Evolutionary conservation across 2,797 vertebrate species (phyloP).

Genomic region (Siniperca undulata): DNA sequence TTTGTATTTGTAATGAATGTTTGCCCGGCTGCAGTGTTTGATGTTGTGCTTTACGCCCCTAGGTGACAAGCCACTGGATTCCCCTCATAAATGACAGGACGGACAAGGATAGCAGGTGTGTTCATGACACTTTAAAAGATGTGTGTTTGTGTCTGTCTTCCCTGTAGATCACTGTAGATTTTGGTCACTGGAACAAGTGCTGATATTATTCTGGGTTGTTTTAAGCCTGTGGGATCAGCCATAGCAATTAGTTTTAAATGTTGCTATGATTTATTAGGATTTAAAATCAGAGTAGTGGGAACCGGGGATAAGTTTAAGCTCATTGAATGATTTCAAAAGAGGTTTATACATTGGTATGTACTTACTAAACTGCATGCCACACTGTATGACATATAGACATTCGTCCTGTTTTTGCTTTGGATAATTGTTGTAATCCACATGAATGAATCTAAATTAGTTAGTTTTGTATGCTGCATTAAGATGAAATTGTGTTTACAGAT

Average conservation of each 20-base stretch:
- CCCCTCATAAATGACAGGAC: constrained; percentile 98
- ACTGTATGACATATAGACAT: too few species aligned
- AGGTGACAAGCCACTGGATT: constrained; percentile 99
- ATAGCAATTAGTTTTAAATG: neutral
- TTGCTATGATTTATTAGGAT: neutral
- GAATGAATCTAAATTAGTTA: neutral
- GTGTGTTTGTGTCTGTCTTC: constrained; percentile 20
- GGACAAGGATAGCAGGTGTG: constrained; percentile 98
- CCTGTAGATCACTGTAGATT: neutral
- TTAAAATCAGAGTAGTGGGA: neutral
- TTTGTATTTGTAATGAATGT: neutral
- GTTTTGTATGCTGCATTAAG: neutral
- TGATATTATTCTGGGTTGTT: neutral
- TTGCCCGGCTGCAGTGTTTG: constrained; percentile 15
- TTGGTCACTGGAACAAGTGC: neutral
- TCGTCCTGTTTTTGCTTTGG: neutral
- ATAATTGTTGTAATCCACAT: neutral
- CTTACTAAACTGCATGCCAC: neutral
- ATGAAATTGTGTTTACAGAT: neutral
- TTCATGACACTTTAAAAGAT: constrained; percentile 8
- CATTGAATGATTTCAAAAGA: neutral
- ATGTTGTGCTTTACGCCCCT: constrained; percentile 43
- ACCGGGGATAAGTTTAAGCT: neutral
- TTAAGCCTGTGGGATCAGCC: neutral
- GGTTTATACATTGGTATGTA: neutral